Conservation (phyloP, 2,888 invertebrate genomes). For the Nephrotoma guestfalica region DNA sequence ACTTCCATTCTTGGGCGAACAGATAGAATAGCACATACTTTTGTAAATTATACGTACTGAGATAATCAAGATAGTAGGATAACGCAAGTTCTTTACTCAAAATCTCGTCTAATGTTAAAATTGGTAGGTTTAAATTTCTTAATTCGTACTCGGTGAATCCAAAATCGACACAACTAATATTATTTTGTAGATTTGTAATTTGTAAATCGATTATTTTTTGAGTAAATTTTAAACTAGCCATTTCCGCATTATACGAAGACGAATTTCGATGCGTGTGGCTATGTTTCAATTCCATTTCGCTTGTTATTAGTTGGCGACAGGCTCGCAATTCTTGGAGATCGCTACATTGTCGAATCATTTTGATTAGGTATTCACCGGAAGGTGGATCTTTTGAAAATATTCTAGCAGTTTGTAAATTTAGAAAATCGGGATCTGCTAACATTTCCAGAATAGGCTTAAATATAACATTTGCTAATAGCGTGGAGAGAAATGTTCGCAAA, state of each 20-base stretch:
- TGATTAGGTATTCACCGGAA: conserved; percentile 15
- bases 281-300: conserved; percentile 14
- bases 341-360: conserved; percentile 14
- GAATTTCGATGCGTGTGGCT: conserved; percentile 4
- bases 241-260: conserved; percentile 12
- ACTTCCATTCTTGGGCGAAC: conserved; percentile 16
- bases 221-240: conserved; percentile 15
- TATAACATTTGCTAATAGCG: conserved; percentile 15
- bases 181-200: conserved; percentile 15
- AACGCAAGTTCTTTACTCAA: conserved; percentile 16
- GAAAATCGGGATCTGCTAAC: conserved; percentile 16
- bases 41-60: conserved; percentile 16
- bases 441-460: conserved; percentile 15
- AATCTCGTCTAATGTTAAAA: conserved; percentile 16
- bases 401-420: conserved; percentile 17
- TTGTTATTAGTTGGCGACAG: conserved; percentile 15
- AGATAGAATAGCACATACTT: conserved; percentile 18
- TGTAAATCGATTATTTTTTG: conserved; percentile 17
- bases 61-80: conserved; percentile 17
- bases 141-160: background rate
- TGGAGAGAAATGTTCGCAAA: conserved; percentile 14
- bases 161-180: conserved; percentile 6
- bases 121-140: conserved; percentile 12
- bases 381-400: conserved; percentile 16
- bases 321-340: conserved; percentile 16